Evolutionary conservation across 2,113 vertebrate species (phyloP), one percentile per base, ranked within the genome.

Genomic region (Ardeotis arabs): DNA sequence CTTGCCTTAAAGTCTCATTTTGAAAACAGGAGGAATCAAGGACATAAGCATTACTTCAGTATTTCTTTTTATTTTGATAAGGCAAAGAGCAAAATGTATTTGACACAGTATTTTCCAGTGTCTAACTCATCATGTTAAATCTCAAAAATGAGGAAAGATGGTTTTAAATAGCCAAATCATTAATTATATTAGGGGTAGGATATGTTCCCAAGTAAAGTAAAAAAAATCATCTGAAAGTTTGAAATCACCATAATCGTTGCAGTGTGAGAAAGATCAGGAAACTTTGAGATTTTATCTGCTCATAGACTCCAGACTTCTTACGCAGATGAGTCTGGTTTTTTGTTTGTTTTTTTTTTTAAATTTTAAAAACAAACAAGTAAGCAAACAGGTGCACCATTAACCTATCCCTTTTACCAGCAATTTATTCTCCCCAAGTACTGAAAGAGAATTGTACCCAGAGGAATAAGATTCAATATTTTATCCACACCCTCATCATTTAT

Each of bases 391-490:
- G 35, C 29, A 41, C 12, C 35, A 55, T 73, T 87, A 89, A 73
- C 33, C 45, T 60, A 3, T 45, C 13, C 23, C 35, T 79, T 89
- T 64, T 58, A n/a, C 35, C 20, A 79, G 23, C 35, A 73, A 69
- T 93, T 87, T 85, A 79, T 73, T 96, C 45, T 69, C 50, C 70
- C 39, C 13, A 53, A 41, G 39, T 58, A 52, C 45, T 78, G 56
- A 44, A 84, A 64, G 25, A 47, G 17, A 79, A 91, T 68, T 87
- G 52, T 8, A 84, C 80, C 67, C 81, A 62, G 49, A 91, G 74
- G 77, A 96, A 89, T 18, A n/a, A 69, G 45, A 87, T 56, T 87
- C 66, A 60, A 9, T 76, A 47, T 87, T 95, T 97, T 95, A 91
- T 91, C 89, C 84, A 53, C 56, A 68, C 35, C 62, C 35, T 93